A percentile compares a stretch with the other conserved stretches of the same genome.
phyloP scores from a whole-genome alignment of 2,888 invertebrate genomes.

The Lacanobia oleracea region DNA sequence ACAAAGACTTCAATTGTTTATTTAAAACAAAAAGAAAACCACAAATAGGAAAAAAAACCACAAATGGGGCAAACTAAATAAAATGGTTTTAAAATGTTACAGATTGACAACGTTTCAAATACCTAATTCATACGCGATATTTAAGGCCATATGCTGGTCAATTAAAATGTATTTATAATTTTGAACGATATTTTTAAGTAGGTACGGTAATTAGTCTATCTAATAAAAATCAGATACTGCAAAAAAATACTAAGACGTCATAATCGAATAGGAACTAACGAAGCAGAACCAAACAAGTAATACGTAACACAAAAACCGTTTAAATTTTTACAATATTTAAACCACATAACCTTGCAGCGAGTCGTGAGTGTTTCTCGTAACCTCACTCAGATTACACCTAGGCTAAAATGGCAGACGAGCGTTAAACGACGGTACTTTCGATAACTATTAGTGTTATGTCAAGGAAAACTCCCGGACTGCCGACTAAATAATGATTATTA shows the following conservation, averaged over 20 bases:
- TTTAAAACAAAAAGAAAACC: neutral
- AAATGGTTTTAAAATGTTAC: neutral
- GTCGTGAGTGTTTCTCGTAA: conserved; percentile 28
- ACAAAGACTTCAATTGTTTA: too few species aligned
- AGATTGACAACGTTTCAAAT: neutral
- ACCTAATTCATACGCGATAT: too few species aligned
- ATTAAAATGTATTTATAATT: too few species aligned
- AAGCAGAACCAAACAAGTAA: neutral
- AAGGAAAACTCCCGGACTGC: conserved; percentile 43
- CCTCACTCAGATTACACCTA: conserved; percentile 14
- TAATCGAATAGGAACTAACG: neutral
- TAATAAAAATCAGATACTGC: too few species aligned
- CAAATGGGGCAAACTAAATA: too few species aligned
- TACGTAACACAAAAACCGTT: conserved; percentile 2
- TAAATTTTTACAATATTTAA: conserved; percentile 10
- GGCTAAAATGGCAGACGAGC: conserved; percentile 46
- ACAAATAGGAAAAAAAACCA: too few species aligned
- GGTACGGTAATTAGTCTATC: too few species aligned
- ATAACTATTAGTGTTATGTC: conserved; percentile 38
- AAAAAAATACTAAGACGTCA: too few species aligned
- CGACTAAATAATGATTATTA: neutral
- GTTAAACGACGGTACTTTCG: conserved; percentile 17
- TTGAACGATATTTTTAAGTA: too few species aligned
- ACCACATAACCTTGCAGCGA: conserved; percentile 36
- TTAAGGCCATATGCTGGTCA: too few species aligned